Evolutionary conservation across 92 coral and sea anemone species (phyloP).

Genomic region (Micromussa lordhowensis): DNA sequence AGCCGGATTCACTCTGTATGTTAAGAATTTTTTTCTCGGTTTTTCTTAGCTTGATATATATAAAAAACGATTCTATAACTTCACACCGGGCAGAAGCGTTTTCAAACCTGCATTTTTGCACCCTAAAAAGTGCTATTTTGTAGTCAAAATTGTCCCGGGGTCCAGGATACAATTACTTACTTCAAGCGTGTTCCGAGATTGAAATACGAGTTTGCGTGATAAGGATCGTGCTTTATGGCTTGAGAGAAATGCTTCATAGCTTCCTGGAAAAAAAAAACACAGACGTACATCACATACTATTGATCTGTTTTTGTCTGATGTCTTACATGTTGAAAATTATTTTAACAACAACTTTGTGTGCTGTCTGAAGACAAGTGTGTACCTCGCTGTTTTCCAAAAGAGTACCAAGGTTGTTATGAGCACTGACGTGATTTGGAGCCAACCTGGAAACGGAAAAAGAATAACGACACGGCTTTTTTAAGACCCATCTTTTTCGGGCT

Average conservation of each 20-base stretch:
- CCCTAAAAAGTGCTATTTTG: too few relatives aligned
- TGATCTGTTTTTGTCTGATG: neutral
- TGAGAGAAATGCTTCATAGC: conserved; percentile 78
- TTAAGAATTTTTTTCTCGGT: too few relatives aligned
- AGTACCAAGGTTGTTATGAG: conserved; percentile 90
- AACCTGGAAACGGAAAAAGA: conserved; percentile 42
- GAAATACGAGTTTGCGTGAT: conserved; percentile 87
- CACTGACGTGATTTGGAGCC: conserved; percentile 87
- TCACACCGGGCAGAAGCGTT: too few relatives aligned
- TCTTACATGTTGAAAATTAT: neutral
- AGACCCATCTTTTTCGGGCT: too few relatives aligned
- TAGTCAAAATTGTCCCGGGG: too few relatives aligned
- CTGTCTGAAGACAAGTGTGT: neutral
- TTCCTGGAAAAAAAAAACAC: conserved; percentile 49
- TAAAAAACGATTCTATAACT: too few relatives aligned
- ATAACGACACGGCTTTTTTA: too few relatives aligned
- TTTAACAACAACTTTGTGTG: neutral
- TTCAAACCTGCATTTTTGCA: too few relatives aligned
- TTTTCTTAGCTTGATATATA: too few relatives aligned
- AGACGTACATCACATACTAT: neutral
- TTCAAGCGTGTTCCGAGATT: conserved; percentile 86
- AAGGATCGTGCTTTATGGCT: conserved; percentile 80
- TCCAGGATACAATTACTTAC: conserved; percentile 62
- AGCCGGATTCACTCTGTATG: too few relatives aligned
- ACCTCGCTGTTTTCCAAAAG: conserved; percentile 75